Evolutionary conservation across 2,888 invertebrate species (phyloP).

Genomic region (Dynastes grantii): DNA sequence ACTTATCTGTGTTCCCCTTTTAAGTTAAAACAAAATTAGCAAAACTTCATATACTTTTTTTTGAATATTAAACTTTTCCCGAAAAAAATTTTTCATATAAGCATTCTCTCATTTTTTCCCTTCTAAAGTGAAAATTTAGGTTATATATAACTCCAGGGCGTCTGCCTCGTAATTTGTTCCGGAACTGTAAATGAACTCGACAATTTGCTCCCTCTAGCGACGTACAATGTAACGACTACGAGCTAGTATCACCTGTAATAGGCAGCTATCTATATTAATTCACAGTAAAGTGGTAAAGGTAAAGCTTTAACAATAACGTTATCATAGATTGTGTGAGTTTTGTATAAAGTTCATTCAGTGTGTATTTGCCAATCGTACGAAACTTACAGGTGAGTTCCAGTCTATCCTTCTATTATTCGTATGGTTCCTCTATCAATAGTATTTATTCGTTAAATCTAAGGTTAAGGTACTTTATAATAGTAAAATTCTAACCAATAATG

Average conservation of each 20-base stretch:
- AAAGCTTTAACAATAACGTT: slow-evolving; percentile 26
- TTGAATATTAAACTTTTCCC: too few species aligned
- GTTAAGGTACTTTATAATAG: slow-evolving; percentile 29
- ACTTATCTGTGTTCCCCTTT: too few species aligned
- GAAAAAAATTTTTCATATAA: too few species aligned
- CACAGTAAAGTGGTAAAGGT: slow-evolving; percentile 2
- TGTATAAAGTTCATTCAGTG: slow-evolving; percentile 26
- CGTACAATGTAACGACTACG: background rate
- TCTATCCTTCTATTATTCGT: background rate
- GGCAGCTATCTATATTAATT: slow-evolving; percentile 27
- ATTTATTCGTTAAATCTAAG: slow-evolving; percentile 8
- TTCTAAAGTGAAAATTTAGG: too few species aligned
- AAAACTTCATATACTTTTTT: too few species aligned
- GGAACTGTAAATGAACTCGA: background rate
- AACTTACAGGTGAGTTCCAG: slow-evolving; percentile 34
- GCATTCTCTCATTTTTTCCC: too few species aligned
- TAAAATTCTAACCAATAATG: slow-evolving; percentile 39
- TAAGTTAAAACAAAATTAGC: too few species aligned
- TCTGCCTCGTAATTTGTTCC: background rate
- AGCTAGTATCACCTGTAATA: slow-evolving; percentile 23
- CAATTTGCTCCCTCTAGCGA: slow-evolving; percentile 4
- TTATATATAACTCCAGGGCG: too few species aligned
- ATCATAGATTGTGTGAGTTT: slow-evolving; percentile 33
- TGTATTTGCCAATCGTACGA: slow-evolving; percentile 13
- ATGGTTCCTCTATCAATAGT: background rate